A percentile compares a stretch with the other conserved stretches of the same genome.
Evolutionary conservation across 2,113 vertebrate genomes (phyloP).

Genomic region (Semicossyphus pulcher): DNA sequence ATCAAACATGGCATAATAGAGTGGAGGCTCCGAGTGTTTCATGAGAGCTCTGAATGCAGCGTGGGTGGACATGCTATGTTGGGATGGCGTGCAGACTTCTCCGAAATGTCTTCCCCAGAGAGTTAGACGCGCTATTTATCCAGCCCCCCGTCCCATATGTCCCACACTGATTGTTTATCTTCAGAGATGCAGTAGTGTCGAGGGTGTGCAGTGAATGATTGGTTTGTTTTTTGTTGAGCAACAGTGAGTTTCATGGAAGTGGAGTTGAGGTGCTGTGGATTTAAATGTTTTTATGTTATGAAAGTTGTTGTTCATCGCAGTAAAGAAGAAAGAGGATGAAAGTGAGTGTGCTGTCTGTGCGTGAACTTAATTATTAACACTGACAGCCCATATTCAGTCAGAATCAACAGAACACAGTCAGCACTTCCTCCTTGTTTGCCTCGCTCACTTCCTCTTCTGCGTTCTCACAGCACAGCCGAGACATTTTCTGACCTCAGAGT

Average conservation of each 20-base stretch:
- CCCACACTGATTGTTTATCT: conserved; percentile 22
- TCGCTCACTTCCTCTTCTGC: conserved; percentile 66
- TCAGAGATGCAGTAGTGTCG: conserved; percentile 11
- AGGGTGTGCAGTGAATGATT: background rate
- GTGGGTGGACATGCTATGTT: conserved; percentile 56
- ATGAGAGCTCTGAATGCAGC: conserved; percentile 24
- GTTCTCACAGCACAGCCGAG: conserved; percentile 12
- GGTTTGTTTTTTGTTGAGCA: conserved; percentile 10
- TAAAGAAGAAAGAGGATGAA: conserved; percentile 7
- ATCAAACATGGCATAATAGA: background rate
- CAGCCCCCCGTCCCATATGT: background rate
- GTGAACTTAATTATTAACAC: conserved; percentile 51
- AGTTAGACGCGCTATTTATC: conserved; percentile 37
- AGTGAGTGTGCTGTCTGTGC: background rate
- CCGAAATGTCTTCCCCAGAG: conserved; percentile 25
- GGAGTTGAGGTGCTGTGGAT: background rate
- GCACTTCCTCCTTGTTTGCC: conserved; percentile 66
- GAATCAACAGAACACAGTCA: conserved; percentile 47
- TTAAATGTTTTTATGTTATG: background rate
- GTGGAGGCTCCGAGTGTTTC: conserved; percentile 17
- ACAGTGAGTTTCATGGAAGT: background rate
- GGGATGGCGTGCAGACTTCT: conserved; percentile 40
- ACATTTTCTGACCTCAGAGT: conserved; percentile 31
- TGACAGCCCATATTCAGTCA: conserved; percentile 43
- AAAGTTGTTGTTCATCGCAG: background rate